Evolutionary conservation across 1,140 invertebrate genomes (phyloP), one percentile per base, ranked within the genome.

Genomic region (Camponotus vicinus): DNA sequence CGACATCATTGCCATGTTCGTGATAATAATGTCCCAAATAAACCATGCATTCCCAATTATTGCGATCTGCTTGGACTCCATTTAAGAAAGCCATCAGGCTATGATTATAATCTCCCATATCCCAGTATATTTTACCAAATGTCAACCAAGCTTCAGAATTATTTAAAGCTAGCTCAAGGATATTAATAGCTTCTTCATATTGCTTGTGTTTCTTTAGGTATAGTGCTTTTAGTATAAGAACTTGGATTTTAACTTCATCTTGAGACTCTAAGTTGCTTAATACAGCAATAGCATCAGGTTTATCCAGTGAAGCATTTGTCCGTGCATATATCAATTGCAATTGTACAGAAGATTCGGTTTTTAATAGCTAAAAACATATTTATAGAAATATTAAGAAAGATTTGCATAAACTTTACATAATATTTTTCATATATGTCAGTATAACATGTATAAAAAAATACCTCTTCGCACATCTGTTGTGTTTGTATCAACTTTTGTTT

Each of bases 1-100:
- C 95, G 42, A 96, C 91, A 92, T 98, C 96, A 40, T 96, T 92
- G 76, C 94, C 95, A 77, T 95, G 90, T 87, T 96, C 91, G 91
- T 93, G 89, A 94, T 98, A 98, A 93, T 97, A 97, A 91, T 97
- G 96, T 15, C 98, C 98, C 77, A 99, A 95, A 92, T 97, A 97
- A 52, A 97, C 93, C 94, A 98, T 98, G 89, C 97, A 97, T 86
- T 97, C 95, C 91, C 96, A 97, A 94, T 97, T 96, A 88, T 97
- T 96, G 3, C 97, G 96, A 94, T 98, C 96, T 18, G 97, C 90
- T 92, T 98, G 97, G 2, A 97, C 97, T 52, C 98, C 97, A 95
- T 97, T 97, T 18, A 98, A 94, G 89, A 98, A 95, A 85, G 96
- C 96, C 85, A 96, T 95, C 37, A 97, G 93, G 86, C 96, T 96